These are phyloP conservation scores for Cephonodes hylas DNA, from an alignment of 2,888 invertebrate species.

Conservation along the genomic window DNA sequence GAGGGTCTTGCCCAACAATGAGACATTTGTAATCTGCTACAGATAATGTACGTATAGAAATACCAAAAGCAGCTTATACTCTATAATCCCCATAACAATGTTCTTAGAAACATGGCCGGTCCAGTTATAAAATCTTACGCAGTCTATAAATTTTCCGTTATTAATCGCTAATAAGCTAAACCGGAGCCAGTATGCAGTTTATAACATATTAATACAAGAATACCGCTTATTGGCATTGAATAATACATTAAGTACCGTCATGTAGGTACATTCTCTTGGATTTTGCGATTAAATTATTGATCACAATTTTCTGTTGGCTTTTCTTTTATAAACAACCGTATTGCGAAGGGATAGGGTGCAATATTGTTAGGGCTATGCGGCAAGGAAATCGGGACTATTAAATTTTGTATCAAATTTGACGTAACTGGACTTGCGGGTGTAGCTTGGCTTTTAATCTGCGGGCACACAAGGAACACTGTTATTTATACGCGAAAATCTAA, in stretches of 20 bases:
- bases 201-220: constrained; percentile 16
- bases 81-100: neutral
- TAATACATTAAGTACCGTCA: constrained; percentile 12
- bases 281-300: constrained; percentile 12
- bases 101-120: neutral
- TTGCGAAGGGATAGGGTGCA: neutral
- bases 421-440: neutral
- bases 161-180: constrained; percentile 16
- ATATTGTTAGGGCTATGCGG: neutral
- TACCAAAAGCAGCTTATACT: neutral
- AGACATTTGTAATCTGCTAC: too few species aligned
- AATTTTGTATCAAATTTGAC: neutral
- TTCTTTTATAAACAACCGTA: neutral
- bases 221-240: constrained; percentile 14
- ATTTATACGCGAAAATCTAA: neutral
- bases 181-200: constrained; percentile 12
- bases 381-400: neutral
- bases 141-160: constrained; percentile 8
- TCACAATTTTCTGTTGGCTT: neutral
- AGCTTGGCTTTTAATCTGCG: neutral
- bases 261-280: constrained; percentile 14
- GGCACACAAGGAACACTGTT: neutral
- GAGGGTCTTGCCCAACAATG: too few species aligned
- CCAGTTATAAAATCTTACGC: neutral
- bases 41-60: too few species aligned